Evolutionary conservation across 2,888 invertebrate species (phyloP).

Genomic region (Microplitis manilae): DNA sequence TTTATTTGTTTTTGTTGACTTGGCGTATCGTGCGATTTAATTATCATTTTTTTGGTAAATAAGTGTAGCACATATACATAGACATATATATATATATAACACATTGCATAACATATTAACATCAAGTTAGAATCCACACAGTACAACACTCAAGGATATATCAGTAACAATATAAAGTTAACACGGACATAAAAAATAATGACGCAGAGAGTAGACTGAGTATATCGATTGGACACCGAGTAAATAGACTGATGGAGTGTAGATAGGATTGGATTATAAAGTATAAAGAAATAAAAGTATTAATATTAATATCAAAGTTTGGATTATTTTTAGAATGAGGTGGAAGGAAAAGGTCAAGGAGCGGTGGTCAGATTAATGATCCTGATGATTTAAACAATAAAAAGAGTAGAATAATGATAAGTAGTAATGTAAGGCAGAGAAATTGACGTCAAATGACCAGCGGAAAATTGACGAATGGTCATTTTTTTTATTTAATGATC

Average conservation of each 20-base stretch:
- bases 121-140: not conserved
- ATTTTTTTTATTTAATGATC: too few species aligned
- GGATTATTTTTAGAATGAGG: not conserved
- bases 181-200: not conserved
- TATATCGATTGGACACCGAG: not conserved
- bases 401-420: not conserved
- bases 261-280: not conserved
- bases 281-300: not conserved
- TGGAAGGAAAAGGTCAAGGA: not conserved
- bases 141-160: constrained; percentile 2
- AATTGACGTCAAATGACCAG: too few species aligned
- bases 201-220: not conserved
- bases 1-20: constrained; percentile 4
- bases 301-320: not conserved
- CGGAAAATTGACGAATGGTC: too few species aligned
- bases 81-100: not conserved
- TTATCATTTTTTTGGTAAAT: not conserved
- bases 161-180: not conserved
- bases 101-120: not conserved
- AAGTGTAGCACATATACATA: constrained; percentile 9
- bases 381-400: not conserved
- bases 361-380: not conserved
- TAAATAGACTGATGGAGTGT: not conserved
- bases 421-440: not conserved
- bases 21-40: constrained; percentile 1